Base-by-base conservation (phyloP, 2,888 invertebrate genomes). In the Toxonevra muliebris region DNA sequence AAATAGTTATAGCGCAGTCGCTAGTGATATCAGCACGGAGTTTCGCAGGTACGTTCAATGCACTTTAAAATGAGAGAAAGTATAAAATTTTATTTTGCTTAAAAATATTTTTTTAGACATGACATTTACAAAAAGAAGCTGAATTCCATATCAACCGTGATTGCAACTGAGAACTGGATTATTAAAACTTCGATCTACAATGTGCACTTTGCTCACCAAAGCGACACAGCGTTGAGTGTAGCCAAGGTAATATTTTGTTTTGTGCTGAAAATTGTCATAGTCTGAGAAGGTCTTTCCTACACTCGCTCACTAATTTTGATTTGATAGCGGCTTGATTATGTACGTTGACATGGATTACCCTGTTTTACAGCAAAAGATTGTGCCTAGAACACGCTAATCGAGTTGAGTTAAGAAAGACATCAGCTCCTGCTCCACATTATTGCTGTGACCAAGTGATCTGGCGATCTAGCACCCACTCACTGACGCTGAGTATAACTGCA, bases 141-240 rank as follows among this genome's bases (percentile, higher is more conserved):
- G 30, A 93, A 90, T 76, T 88, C 91, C 0, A 88, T 92, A 19
- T 89, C 88, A 72, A 90, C 89, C 76, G 87, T 93, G 42, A 87
- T 94, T 58, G 92, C 90, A 0, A 96, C 95, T 0, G 92, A 93
- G 80, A 93, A 92, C 70, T 97, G 96, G 95, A 89, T 97, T 30
- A 88, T 97, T 60, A 94, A 95, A 85, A 90, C 94, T 0, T 87
- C 91, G 0, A 90, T 93, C 52, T 93, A 96, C 77, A 87, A 86
- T 71, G 84, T 96, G 1, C 86, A 91, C 76, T 84, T 94, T 59
- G 90, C 93, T 0, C 92, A 93, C 80, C 96, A 96, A 83, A 88
- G 87, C 74, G 94, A 96, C 82, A 91, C 94, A 19, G 87, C 89
- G 1, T 86, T 96, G 13, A 89, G 92, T 45, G 90, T 95, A 17